Base-by-base conservation (phyloP, 1,140 invertebrate species). In the Lasioglossum albipes region DNA sequence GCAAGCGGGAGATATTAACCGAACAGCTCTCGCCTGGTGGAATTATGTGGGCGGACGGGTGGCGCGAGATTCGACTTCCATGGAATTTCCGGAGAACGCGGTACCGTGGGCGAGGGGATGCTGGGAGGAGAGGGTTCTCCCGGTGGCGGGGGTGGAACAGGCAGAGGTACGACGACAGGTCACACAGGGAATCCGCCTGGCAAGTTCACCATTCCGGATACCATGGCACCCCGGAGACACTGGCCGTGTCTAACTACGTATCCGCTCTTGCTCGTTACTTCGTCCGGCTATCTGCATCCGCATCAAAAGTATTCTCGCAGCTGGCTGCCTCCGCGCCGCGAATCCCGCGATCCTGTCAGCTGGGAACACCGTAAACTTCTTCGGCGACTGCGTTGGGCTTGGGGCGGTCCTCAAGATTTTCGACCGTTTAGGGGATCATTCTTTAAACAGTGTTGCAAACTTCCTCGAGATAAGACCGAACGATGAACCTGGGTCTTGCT, bases 1-100 rank as follows among this genome's bases (percentile, higher is more conserved):
- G 88, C 90, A 91, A 86, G 75, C 79, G 79, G 77, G 85, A 87
- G 88, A 90, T 90, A 90, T 90, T 90, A 88, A 89, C 83, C 88
- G 86, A 88, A 86, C 85, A 85, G 86, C 84, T 87, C 85, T 84
- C 79, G 83, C 78, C 68, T 78, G 62, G 78, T 77, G 81, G 83
- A 91, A 91, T 91, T 90, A 91, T 87, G 85, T 88, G 84, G 82
- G 77, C 81, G 87, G 83, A 84, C 78, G 85, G 85, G 84, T 77
- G 85, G 76, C 75, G 82, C 85, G 85, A 87, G 85, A 87, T 87
- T 87, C 84, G 82, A 87, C 82, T 87, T 87, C 84, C 84, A 86
- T 86, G 86, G 85, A 87, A 87, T 87, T 87, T 87, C 86, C 85
- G 87, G 79, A 70, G 87, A 79, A 79, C 83, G 77, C 75, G 80